Conservation (phyloP, 2,888 invertebrate genomes). For the Leucania comma region DNA sequence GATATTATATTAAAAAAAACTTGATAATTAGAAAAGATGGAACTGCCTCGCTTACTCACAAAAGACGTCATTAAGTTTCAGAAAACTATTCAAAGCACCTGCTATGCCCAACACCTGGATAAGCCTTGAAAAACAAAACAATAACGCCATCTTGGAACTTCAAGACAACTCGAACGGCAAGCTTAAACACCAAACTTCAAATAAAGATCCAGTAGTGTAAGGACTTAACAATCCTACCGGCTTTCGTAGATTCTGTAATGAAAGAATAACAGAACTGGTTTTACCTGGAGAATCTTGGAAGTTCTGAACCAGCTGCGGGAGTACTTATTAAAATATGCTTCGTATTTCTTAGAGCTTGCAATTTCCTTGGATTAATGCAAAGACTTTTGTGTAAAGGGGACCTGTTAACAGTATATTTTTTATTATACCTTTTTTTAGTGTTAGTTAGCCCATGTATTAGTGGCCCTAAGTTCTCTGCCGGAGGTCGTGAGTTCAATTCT, state of each 20-base stretch:
- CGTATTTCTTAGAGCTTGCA: slow-evolving; percentile 13
- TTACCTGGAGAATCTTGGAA: slow-evolving; percentile 24
- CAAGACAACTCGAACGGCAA: slow-evolving; percentile 21
- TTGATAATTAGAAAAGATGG: too few relatives aligned
- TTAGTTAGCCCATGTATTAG: too few relatives aligned
- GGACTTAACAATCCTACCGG: slow-evolving; percentile 18
- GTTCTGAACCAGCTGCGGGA: slow-evolving; percentile 9
- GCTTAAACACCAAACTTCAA: slow-evolving; percentile 47
- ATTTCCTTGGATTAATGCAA: slow-evolving; percentile 18
- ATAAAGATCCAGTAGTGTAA: slow-evolving; percentile 18
- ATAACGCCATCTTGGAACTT: slow-evolving; percentile 33
- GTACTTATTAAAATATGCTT: slow-evolving; percentile 31
- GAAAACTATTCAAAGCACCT: neutral
- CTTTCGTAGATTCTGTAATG: slow-evolving; percentile 27
- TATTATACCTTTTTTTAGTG: neutral
- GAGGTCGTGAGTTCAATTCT: too few relatives aligned
- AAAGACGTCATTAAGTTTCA: neutral
- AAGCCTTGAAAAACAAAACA: slow-evolving; percentile 32
- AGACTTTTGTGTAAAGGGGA: neutral
- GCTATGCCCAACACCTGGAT: slow-evolving; percentile 5
- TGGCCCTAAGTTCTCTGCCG: too few relatives aligned
- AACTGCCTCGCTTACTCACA: neutral
- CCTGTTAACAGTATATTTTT: neutral
- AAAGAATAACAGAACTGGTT: slow-evolving; percentile 48
- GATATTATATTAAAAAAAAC: too few relatives aligned